These are phyloP conservation scores for Apoda limacodes DNA, from an alignment of 2,888 invertebrate species.

Conservation along the genomic window DNA sequence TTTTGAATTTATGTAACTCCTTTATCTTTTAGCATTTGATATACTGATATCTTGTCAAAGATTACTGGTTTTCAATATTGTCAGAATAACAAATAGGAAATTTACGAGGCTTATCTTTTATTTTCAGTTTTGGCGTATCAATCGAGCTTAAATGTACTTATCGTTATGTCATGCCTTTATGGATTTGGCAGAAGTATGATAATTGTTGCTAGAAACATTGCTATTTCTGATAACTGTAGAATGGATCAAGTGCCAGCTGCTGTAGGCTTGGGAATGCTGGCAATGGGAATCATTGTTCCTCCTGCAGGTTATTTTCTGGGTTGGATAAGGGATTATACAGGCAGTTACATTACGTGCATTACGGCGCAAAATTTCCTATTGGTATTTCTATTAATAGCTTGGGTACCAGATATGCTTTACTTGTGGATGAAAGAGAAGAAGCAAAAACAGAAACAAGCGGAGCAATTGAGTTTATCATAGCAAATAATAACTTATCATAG, in stretches of 20 bases:
- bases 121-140: slow-evolving; percentile 73
- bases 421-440: slow-evolving; percentile 38
- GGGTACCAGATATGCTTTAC: slow-evolving; percentile 71
- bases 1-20: too few relatives aligned
- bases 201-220: slow-evolving; percentile 78
- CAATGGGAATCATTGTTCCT: slow-evolving; percentile 76
- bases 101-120: too few relatives aligned
- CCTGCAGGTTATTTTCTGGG: slow-evolving; percentile 74
- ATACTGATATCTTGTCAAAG: too few relatives aligned
- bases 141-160: slow-evolving; percentile 57
- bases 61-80: too few relatives aligned
- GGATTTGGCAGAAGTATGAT: slow-evolving; percentile 80
- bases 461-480: slow-evolving; percentile 31
- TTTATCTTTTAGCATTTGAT: too few relatives aligned
- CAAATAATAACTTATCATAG: not conserved
- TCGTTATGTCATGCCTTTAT: slow-evolving; percentile 69
- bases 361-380: slow-evolving; percentile 72
- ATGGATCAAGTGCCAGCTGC: slow-evolving; percentile 74
- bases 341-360: slow-evolving; percentile 73
- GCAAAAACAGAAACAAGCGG: slow-evolving; percentile 27
- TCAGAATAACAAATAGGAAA: too few relatives aligned
- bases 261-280: slow-evolving; percentile 78
- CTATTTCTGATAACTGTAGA: slow-evolving; percentile 74
- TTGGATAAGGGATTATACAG: slow-evolving; percentile 74
- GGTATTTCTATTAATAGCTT: slow-evolving; percentile 62